Base-by-base conservation (phyloP, 2,797 vertebrate species). In the Oreochromis mossambicus region DNA sequence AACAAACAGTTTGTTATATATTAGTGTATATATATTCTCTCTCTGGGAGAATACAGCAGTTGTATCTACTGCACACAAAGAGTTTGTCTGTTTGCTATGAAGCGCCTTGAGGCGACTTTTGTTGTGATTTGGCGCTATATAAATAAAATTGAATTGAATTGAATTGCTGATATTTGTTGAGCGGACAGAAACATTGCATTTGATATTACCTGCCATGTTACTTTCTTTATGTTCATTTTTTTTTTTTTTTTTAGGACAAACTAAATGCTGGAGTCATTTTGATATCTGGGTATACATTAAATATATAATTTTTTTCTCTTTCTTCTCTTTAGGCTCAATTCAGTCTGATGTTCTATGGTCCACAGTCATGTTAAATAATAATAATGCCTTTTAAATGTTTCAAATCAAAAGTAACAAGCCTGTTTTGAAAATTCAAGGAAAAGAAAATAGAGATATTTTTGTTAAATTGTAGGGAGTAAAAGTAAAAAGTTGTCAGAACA, bases 281-380 rank as follows among this genome's bases (percentile, higher is more conserved):
- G 29, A 3, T 58, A 34, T 58, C 55, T 58, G 3, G 8, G 29
- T 58, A 34, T 34, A 58, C 56, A 19, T 58, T 58, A 19, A 34
- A 58, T 58, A 58, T 32, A 32, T 58, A 3, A 34, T 11, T 19
- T 34, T 50, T 56, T 34, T 19, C 29, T 61, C 9, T 34, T 61
- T 61, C 9, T 34, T 61, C 29, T 61, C 9, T 0, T 61, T 61
- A 61, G 56, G 56, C 29, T 36, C 6, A 63, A 32, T n/a, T 36
- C 58, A 63, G 58, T 63, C 32, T 63, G 32, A 36, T 36, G 32
- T 36, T 63, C 32, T 63, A 63, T 7, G 0, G 32, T 36, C 3
- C 3, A 3, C 29, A 19, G 15, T 61, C 17, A 63, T 63, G 32
- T 1, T 19, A 0, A 61, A 61, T 12, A 19, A 61, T 1, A 58